Percentiles rank a stretch among this genome's conserved stretches.
These are phyloP conservation scores for Psilanteris sp. DNA, from an alignment of 1,140 invertebrate genomes.

Conservation along the genomic window DNA sequence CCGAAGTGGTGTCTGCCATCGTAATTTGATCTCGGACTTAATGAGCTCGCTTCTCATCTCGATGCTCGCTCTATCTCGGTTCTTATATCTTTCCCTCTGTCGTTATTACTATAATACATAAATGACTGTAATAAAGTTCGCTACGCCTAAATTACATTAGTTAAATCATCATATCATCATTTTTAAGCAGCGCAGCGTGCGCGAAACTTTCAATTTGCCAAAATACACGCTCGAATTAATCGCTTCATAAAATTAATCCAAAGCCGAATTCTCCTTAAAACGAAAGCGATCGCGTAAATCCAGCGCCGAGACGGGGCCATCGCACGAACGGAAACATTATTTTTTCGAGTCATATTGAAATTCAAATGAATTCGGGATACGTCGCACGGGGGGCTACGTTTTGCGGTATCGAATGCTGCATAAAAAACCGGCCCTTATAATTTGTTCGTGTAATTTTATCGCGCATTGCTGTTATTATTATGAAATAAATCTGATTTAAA, in stretches of 20 bases:
- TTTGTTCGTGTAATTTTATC: too few species aligned
- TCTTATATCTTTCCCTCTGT: constrained; percentile 32
- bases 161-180: constrained; percentile 34
- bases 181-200: neutral
- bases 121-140: constrained; percentile 53
- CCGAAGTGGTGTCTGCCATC: constrained; percentile 43
- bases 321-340: constrained; percentile 5
- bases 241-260: constrained; percentile 22
- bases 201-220: constrained; percentile 42
- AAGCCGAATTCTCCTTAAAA: constrained; percentile 7
- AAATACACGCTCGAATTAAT: constrained; percentile 12
- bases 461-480: too few species aligned
- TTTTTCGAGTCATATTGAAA: too few species aligned
- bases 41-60: constrained; percentile 58
- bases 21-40: constrained; percentile 60
- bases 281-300: constrained; percentile 13
- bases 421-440: too few species aligned
- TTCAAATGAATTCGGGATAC: too few species aligned
- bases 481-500: neutral
- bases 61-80: constrained; percentile 22
- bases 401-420: too few species aligned
- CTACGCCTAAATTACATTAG: constrained; percentile 47
- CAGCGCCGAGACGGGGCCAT: neutral
- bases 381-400: too few species aligned
- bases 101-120: constrained; percentile 55